Percentiles rank a stretch among this genome's conserved stretches.
phyloP scores from a whole-genome alignment of 2,113 vertebrate species.

The Rhineura floridana region DNA sequence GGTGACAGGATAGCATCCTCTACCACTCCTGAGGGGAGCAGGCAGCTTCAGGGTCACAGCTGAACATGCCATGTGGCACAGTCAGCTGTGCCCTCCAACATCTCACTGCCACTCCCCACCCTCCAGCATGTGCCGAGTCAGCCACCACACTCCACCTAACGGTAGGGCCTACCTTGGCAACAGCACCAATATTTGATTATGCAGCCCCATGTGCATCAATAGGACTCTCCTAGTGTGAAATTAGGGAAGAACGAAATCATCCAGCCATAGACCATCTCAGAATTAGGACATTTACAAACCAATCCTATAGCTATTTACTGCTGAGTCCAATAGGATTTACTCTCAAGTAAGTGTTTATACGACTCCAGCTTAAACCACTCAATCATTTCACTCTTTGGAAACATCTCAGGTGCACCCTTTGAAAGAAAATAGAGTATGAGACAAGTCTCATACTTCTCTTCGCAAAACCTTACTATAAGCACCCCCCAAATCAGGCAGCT shows the following conservation, averaged over 20 bases:
- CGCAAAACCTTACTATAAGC: neutral
- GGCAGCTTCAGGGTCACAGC: no score
- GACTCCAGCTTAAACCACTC: no score
- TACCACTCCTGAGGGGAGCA: no score
- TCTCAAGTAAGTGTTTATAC: no score
- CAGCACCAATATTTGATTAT: neutral
- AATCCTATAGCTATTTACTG: neutral
- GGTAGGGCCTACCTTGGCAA: no score
- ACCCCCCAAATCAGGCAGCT: neutral
- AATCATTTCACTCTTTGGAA: neutral
- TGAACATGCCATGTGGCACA: no score
- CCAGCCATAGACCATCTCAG: neutral
- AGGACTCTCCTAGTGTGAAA: neutral
- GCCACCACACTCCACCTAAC: no score
- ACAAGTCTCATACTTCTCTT: neutral
- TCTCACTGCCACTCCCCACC: no score
- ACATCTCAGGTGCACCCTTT: neutral
- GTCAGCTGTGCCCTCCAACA: no score
- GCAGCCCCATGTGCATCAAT: neutral
- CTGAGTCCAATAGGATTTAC: no score
- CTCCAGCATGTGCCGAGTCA: no score
- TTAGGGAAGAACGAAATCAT: neutral
- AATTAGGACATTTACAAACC: neutral
- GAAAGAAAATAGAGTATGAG: neutral
- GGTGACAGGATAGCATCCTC: no score